Evolutionary conservation across 2,888 invertebrate genomes (phyloP).

Genomic region (Leptopilina myrica): DNA sequence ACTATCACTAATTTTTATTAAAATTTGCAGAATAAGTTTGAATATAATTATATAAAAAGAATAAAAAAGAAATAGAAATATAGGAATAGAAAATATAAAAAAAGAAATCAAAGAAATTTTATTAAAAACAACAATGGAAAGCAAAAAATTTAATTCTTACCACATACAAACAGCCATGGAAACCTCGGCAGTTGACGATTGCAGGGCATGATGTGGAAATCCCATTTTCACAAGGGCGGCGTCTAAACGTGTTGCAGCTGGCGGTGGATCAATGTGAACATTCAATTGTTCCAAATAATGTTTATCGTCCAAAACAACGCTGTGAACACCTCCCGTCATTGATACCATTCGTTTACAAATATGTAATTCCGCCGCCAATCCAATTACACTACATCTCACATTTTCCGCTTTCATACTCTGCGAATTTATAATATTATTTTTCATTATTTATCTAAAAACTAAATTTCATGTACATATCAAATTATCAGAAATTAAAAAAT

Average conservation of each 20-base stretch:
- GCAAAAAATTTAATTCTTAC: slow-evolving; percentile 76
- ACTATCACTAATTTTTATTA: too few species aligned
- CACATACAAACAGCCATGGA: slow-evolving; percentile 95
- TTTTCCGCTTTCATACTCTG: slow-evolving; percentile 86
- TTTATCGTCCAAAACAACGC: slow-evolving; percentile 89
- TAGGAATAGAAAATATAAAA: slow-evolving; percentile 67
- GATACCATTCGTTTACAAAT: slow-evolving; percentile 92
- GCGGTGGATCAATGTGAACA: slow-evolving; percentile 83
- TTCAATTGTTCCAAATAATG: slow-evolving; percentile 84
- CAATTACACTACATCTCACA: slow-evolving; percentile 95
- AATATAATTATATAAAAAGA: too few species aligned
- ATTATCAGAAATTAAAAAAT: slow-evolving; percentile 3
- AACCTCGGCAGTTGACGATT: slow-evolving; percentile 80
- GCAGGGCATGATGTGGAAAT: slow-evolving; percentile 89
- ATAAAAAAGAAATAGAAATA: too few species aligned
- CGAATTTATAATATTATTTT: slow-evolving; percentile 59
- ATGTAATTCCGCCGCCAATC: slow-evolving; percentile 95
- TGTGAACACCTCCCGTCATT: slow-evolving; percentile 92
- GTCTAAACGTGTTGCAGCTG: slow-evolving; percentile 85
- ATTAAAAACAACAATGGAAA: too few species aligned
- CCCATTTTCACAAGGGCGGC: slow-evolving; percentile 97
- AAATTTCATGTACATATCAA: not conserved
- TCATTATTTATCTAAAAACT: slow-evolving; percentile 68
- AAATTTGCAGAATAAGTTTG: too few species aligned
- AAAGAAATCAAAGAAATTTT: slow-evolving; percentile 41